These are phyloP conservation scores for human DNA, from an alignment of 2,113 vertebrate genomes.

Conservation along the genomic window GRCh38 chr4:12147001-12147500, in stretches of 20 bases:
- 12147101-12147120: not conserved
- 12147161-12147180: not conserved
- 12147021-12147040: not conserved
- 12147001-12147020: not conserved
- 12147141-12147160: not conserved
- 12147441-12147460: not conserved
- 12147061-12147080: not conserved
- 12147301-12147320: not conserved
- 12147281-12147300: not conserved
- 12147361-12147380: not conserved
- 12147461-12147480: not conserved
- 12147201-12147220: not conserved
- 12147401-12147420: not conserved
- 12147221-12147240: not conserved
- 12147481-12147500: not conserved
- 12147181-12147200: not conserved
- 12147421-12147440: not conserved
- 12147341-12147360: not conserved
- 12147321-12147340: not conserved
- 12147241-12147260: not conserved
- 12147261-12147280: not conserved
- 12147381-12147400: not conserved
- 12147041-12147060: not conserved
- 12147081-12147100: not conserved
- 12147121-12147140: not conserved